Evolutionary conservation across 2,888 invertebrate genomes (phyloP).

Genomic region (Tetranychus piercei): DNA sequence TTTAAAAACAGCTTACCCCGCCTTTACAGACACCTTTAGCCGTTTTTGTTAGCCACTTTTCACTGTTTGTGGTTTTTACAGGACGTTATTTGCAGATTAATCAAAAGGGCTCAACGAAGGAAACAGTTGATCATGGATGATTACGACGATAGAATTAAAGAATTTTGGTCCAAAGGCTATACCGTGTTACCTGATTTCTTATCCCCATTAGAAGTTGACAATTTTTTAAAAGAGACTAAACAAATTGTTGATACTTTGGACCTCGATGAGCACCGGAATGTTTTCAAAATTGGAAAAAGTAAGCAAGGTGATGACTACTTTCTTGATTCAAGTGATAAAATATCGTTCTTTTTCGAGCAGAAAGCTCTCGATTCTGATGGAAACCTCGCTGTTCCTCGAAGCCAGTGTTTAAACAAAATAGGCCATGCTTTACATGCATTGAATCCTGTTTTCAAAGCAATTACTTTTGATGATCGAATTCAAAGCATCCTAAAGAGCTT

Average conservation of each 20-base stretch:
- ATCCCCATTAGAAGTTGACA: neutral
- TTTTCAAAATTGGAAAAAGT: neutral
- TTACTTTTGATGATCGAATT: conserved; percentile 65
- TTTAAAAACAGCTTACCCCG: too few species aligned
- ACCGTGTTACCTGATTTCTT: neutral
- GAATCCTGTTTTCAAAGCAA: conserved; percentile 56
- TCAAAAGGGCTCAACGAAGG: too few species aligned
- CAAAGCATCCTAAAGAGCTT: conserved; percentile 54
- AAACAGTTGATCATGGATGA: neutral
- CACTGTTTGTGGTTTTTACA: too few species aligned
- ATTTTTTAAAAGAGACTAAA: neutral
- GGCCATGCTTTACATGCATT: conserved; percentile 71
- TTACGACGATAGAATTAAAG: neutral
- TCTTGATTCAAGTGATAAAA: conserved; percentile 72
- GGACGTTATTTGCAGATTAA: too few species aligned
- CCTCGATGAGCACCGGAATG: neutral
- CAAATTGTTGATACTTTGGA: neutral
- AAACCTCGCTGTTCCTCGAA: conserved; percentile 43
- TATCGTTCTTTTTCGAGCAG: conserved; percentile 74
- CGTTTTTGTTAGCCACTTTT: too few species aligned
- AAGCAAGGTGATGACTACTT: conserved; percentile 44
- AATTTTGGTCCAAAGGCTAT: neutral
- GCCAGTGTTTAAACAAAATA: conserved; percentile 43
- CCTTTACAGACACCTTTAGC: too few species aligned
- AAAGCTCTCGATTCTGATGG: conserved; percentile 50